Base-by-base conservation (phyloP, 2,113 vertebrate genomes). In the Caracal caracal region DNA sequence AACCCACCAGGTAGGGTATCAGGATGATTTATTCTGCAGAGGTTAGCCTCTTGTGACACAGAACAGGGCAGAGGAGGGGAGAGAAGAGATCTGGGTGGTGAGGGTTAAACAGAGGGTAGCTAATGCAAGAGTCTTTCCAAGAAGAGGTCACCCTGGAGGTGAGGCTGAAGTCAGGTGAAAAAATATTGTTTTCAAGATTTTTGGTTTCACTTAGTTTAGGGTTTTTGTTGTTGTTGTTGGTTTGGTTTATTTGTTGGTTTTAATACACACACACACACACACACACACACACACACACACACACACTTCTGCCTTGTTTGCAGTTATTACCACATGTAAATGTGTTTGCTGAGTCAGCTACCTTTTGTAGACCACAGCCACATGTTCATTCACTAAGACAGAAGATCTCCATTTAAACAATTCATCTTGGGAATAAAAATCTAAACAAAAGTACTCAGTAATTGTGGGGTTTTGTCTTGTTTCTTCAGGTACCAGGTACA, bases 221-320 rank as follows among this genome's bases (percentile, higher is more conserved):
- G 40, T 3, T 19, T 84, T 63, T 65, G 8, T 78, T 30, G 19
- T 17, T 59, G 66, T 59, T 81, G 89, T 40, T 68, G 63, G 40
- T 47, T 94, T 93, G 71, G 59, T 40, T 90, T 83, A 63, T 70
- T 68, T 86, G 13, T 91, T 83, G 33, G 81, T 56, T 76, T 43
- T 40, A 71, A 73, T 75, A 90, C 93, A 51, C 63, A 75, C 35
- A 28, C 15, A 73, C 24, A 15, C 19, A 56, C 17, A n/a, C 37
- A 56, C 56, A 56, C 53, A 56, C 53, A 56, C 53, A 56, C 53
- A 56, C 53, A 56, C 53, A 56, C 53, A 56, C 53, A 59, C 56
- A 24, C 20, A 53, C 24, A 30, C 22, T 53, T 70, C 28, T 78
- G 33, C 40, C 76, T 80, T n/a, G 13, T 76, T n/a, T 81, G 19